Evolutionary conservation across 2,113 vertebrate species (phyloP).

Genomic region (Campylomormyrus numenius): DNA sequence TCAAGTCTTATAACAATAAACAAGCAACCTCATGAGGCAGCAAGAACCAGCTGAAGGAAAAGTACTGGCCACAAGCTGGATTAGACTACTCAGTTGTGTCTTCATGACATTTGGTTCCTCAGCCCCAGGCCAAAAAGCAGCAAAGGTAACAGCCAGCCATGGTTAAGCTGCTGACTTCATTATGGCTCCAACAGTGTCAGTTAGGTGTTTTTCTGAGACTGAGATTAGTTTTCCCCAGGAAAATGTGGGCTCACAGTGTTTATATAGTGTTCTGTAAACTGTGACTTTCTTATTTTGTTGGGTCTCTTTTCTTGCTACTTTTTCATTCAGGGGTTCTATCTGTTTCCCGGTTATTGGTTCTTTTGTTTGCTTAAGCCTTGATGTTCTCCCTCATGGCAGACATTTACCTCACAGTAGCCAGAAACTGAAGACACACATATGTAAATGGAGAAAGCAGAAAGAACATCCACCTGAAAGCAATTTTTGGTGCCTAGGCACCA

Average conservation of each 20-base stretch:
- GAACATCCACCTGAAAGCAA: neutral
- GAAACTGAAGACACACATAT: neutral
- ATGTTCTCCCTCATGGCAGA: neutral
- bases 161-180: neutral
- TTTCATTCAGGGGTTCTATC: neutral
- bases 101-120: neutral
- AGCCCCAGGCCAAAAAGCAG: neutral
- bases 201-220: neutral
- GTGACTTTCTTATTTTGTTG: neutral
- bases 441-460: neutral
- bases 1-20: neutral
- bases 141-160: neutral
- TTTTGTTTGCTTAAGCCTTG: neutral
- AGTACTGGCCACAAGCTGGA: neutral
- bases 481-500: neutral
- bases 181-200: neutral
- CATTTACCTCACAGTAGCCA: neutral
- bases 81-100: neutral
- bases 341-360: neutral
- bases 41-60: neutral
- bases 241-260: neutral
- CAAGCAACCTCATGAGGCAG: neutral
- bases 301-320: neutral
- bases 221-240: neutral
- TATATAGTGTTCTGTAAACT: neutral